Base-by-base conservation (phyloP, 2,113 vertebrate genomes). In the Labeo catla region DNA sequence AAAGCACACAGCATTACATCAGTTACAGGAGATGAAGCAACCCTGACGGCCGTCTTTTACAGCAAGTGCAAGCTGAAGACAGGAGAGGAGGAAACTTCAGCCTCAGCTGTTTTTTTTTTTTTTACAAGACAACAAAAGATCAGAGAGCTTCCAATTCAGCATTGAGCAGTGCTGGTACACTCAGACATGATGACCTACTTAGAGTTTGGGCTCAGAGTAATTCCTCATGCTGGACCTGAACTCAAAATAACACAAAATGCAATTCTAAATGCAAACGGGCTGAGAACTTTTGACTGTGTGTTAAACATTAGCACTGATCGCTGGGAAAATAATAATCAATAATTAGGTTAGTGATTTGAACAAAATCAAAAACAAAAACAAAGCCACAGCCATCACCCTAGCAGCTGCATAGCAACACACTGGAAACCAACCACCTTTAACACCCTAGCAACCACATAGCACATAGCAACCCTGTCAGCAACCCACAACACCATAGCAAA, bases 131-230 rank as follows among this genome's bases (percentile, higher is more conserved):
- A 86, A 89, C 85, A 76, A 61, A 76, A 84, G 79, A 88, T 78
- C 45, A 72, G 68, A 82, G 54, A 59, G 76, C 63, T 68, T 49
- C 43, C 52, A 52, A 6, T 82, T 78, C 68, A 70, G 23, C 82
- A 87, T 2, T 47, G 72, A 84, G 68, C 85, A 68, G 23, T 49
- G 76, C 68, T 84, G 73, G 85, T 83, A 85, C 85, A 84, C 45
- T 63, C 72, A 85, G 76, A 68, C 78, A 74, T 66, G 78, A 84
- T 87, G 88, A 89, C 86, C 86, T 87, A 89, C 72, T 85, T 89
- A 59, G 76, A 65, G 81, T 89, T 89, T 84, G 81, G 63, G 80
- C 63, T 82, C 28, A 21, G n/a, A 82, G 63, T 50, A 19, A 82
- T 68, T 52, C 16, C 61, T 66, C 61, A 34, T 19, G 61, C 61